These are phyloP conservation scores for Tragelaphus scriptus DNA, from an alignment of 2,113 vertebrate species.

Conservation along the genomic window DNA sequence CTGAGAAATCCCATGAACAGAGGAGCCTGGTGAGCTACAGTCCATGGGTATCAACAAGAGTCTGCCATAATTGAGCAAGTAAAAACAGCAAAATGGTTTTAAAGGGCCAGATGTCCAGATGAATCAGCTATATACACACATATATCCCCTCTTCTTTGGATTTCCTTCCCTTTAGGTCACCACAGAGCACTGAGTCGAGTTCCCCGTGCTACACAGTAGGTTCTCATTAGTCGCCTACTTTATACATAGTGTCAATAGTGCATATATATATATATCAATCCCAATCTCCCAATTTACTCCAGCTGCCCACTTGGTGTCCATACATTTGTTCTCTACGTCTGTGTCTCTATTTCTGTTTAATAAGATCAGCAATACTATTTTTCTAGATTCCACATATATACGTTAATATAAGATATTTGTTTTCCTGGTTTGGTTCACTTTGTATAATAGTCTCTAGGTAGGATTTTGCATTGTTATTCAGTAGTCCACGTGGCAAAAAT, in stretches of 20 bases:
- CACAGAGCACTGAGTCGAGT: neutral
- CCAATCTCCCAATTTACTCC: neutral
- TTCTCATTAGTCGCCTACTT: neutral
- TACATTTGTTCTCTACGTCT: rapidly evolving
- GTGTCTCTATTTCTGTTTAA: neutral
- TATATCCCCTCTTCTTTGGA: neutral
- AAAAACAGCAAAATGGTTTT: neutral
- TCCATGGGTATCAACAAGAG: neutral
- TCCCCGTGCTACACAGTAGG: neutral
- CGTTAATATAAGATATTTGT: neutral
- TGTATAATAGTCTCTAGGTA: neutral
- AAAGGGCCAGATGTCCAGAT: neutral
- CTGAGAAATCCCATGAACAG: neutral
- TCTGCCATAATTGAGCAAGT: neutral
- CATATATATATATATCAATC: neutral
- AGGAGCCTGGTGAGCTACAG: neutral
- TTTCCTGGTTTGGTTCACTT: neutral
- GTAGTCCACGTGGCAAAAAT: neutral
- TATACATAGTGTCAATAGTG: neutral
- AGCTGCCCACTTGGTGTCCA: neutral
- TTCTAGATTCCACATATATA: neutral
- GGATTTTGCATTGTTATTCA: neutral
- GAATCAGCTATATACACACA: neutral
- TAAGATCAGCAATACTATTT: neutral
- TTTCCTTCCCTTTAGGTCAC: neutral